Evolutionary conservation across 2,797 vertebrate species (phyloP), one percentile per base, ranked within the genome.

Genomic region (Esox lucius): DNA sequence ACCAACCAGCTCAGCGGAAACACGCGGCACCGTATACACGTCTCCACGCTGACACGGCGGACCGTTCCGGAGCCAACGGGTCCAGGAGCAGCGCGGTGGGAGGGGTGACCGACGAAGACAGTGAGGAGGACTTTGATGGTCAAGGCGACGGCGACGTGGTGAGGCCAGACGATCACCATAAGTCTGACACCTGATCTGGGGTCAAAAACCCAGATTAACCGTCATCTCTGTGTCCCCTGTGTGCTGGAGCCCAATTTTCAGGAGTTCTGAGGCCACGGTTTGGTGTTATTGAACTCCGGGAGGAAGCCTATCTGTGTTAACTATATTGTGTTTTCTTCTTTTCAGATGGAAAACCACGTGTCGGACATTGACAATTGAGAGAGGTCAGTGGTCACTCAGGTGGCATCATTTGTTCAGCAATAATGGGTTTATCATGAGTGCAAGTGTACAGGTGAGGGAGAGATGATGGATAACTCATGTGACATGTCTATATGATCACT

Each of bases 101-200:
- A 88, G 96, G 97, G 84, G 95, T 97, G 95, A 96, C 94, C 82
- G 96, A 98, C 82, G 96, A 95, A 74, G 92, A 94, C 22, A 19
- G 24, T 71, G 96, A 97, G 82, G 96, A 97, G 75, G 95, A 97
- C 92, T 97, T 95, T 92, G 95, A 98, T 84, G 96, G 98, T 85
- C 95, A 97, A 90, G 96, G 94, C 86, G 94, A 93, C 87, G 93
- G 92, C 79, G 95, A 97, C 88, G 93, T 96, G 97, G 97, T 99
- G 81, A 91, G 75, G 80, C 72, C 68, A 56, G 75, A 72, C 61
- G 31, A 76, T 33, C 9, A 1, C 39, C 39, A 6, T 6, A 42
- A 39, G 7, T 42, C 28, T 31, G 28, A 42, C 5, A 42, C 48
- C 77, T 24, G 48, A 46, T 7, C 26, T 11, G 65, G 24, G 31